Base-by-base conservation (phyloP, 2,888 invertebrate species). In the Tetragonisca angustula region DNA sequence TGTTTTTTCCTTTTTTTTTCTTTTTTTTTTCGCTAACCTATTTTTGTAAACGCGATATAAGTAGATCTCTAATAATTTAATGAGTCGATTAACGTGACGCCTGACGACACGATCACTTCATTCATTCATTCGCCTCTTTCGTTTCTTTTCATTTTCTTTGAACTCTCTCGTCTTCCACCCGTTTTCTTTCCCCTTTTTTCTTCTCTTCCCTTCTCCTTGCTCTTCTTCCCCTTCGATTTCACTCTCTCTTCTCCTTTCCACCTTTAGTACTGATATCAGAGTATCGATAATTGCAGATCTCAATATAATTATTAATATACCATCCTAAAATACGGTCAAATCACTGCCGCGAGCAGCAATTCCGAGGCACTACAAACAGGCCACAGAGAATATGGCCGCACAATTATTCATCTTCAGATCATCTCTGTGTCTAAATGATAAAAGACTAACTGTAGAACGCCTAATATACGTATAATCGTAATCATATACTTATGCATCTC, bases 301-400 rank as follows among this genome's bases (percentile, higher is more conserved):
- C 90, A 91, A 92, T 93, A 92, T 92, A 91, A 92, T 83, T 83
- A 83, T 83, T 92, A 93, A 92, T 93, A 93, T 93, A 93, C 93
- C 93, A 89, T 93, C 92, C 93, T 93, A 94, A 94, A 94, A 94
- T 94, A 94, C 93, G 93, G 92, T 94, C 93, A 94, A 94, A 94
- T 94, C 92, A 93, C 94, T 94, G 94, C 94, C 91, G 87, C 92
- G 92, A 93, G 94, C 94, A 94, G 94, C 93, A 93, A 94, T 94
- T 94, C 93, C 94, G 94, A 94, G 94, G 94, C 94, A 94, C 94
- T 94, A 94, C 94, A 93, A 94, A 94, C 94, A 93, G 94, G 93
- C 94, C 94, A 94, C 93, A 93, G 90, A 92, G 91, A 93, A 92
- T 93, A 94, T 94, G 94, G 94, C 94, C 94, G 92, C 93, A 93